A percentile compares a stretch with the other conserved stretches of the same genome.
Evolutionary conservation across 2,113 vertebrate species (phyloP).

Genomic region (Phaethornis superciliosus): DNA sequence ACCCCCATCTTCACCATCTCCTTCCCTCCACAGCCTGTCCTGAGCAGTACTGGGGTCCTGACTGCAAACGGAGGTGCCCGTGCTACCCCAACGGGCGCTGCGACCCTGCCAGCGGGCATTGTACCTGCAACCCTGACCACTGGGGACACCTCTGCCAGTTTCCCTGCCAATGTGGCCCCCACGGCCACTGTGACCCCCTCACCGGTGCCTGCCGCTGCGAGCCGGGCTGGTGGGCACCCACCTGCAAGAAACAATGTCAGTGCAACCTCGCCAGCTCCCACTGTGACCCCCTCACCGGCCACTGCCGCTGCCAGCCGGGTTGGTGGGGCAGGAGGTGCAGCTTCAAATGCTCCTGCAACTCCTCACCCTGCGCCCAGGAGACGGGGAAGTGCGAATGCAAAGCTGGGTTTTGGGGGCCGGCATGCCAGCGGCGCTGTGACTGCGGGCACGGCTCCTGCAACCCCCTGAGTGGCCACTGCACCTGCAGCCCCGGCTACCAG

Average conservation of each 20-base stretch:
- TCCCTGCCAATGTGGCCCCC: constrained; percentile 80
- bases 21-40: constrained; percentile 82
- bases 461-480: constrained; percentile 73
- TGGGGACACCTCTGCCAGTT: constrained; percentile 88
- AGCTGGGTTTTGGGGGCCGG: constrained; percentile 80
- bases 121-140: constrained; percentile 80
- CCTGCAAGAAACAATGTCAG: constrained; percentile 82
- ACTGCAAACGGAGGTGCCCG: constrained; percentile 85
- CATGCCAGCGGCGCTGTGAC: constrained; percentile 80
- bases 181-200: constrained; percentile 82
- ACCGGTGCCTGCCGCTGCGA: constrained; percentile 85
- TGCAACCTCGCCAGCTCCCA: constrained; percentile 71
- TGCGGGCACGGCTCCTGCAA: constrained; percentile 83
- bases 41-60: constrained; percentile 88
- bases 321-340: constrained; percentile 88
- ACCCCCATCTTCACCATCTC: rapidly evolving
- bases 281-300: constrained; percentile 83
- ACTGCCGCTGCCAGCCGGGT: constrained; percentile 81
- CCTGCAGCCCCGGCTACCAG: constrained; percentile 83
- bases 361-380: constrained; percentile 82
- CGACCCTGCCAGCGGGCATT: constrained; percentile 80
- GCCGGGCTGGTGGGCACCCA: constrained; percentile 85
- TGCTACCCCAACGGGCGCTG: constrained; percentile 88
- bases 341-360: constrained; percentile 79
- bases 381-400: constrained; percentile 83